Evolutionary conservation across 2,888 invertebrate genomes (phyloP), one percentile per base, ranked within the genome.

Genomic region (Chrysotoxum bicinctum): DNA sequence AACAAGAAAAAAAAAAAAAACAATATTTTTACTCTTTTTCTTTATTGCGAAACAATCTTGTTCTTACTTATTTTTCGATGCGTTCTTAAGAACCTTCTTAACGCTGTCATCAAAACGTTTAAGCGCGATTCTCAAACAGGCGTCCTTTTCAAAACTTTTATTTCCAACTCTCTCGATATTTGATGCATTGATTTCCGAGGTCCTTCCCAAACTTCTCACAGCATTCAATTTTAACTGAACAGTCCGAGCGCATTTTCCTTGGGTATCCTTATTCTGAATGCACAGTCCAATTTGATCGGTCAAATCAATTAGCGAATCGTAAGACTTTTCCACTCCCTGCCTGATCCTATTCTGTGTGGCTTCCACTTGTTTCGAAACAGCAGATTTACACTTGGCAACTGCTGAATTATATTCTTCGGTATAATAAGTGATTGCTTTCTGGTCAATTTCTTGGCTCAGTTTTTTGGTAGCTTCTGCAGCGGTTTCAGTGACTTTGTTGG

Each of bases 211-310:
- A n/a, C 7, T 21, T 10, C 3, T 48, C 14, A 66, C 5, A 9
- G 5, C 21, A 35, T 9, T 35, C 14, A 48, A 23, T 21, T 35
- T 48, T 2, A 2, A 9, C n/a, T 66, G 14, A 2, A 35, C 45
- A n/a, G 6, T 21, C 1, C 23, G 4, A 2, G 48, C 14, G 50
- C 66, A 66, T 35, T 50, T 66, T 0, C 32, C 48, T 0, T 35
- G n/a, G 6, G 9, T 19, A 12, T 45, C 66, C 2, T 4, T 21
- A 2, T 6, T 66, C 8, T 50, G 4, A 52, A 69, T 35, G 12
- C 52, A 69, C n/a, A 23, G 0, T 8, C 54, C 69, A 52, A 69
- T 19, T 54, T 54, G 52, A 43, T 69, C 69, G n/a, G 48, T 16
- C 26, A 69, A 54, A 40, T 69, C 69, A n/a, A 69, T 40, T 1